Percentiles rank a stretch among this genome's conserved stretches.
Evolutionary conservation across 2,113 vertebrate species (phyloP).

Genomic region (Halcyon senegalensis): DNA sequence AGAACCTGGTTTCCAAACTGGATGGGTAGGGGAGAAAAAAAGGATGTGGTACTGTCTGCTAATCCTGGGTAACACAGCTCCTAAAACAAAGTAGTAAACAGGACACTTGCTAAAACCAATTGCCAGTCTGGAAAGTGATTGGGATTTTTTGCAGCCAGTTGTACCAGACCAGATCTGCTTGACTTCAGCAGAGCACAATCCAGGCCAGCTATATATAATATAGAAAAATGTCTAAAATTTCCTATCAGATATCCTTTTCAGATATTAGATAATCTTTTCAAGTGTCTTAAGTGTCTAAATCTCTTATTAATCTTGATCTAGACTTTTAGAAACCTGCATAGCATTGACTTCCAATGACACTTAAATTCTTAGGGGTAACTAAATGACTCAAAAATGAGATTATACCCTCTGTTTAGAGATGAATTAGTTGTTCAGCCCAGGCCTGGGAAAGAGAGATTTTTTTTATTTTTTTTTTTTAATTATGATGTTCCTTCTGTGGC

Average conservation of each 20-base stretch:
- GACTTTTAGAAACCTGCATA: neutral
- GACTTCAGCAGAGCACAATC: neutral
- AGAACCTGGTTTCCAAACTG: slow-evolving; percentile 23
- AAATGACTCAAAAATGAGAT: neutral
- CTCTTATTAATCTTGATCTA: neutral
- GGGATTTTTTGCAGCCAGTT: neutral
- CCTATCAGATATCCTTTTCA: neutral
- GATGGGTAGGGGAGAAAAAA: neutral
- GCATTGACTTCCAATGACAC: neutral
- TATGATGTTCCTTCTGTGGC: slow-evolving; percentile 60
- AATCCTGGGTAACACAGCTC: neutral
- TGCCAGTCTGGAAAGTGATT: neutral
- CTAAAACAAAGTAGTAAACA: neutral
- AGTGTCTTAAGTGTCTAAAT: neutral
- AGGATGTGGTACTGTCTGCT: neutral
- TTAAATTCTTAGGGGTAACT: neutral
- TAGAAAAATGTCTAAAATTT: neutral
- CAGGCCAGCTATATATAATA: neutral
- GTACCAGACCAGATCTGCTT: neutral
- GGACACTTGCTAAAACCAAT: neutral
- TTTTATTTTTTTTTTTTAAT: neutral
- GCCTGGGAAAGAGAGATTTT: slow-evolving; percentile 12
- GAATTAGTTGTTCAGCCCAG: slow-evolving; percentile 5
- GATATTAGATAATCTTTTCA: neutral
- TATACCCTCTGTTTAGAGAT: neutral